phyloP scores from a whole-genome alignment of 2,888 invertebrate species.

The Leptarthrus brevirostris region DNA sequence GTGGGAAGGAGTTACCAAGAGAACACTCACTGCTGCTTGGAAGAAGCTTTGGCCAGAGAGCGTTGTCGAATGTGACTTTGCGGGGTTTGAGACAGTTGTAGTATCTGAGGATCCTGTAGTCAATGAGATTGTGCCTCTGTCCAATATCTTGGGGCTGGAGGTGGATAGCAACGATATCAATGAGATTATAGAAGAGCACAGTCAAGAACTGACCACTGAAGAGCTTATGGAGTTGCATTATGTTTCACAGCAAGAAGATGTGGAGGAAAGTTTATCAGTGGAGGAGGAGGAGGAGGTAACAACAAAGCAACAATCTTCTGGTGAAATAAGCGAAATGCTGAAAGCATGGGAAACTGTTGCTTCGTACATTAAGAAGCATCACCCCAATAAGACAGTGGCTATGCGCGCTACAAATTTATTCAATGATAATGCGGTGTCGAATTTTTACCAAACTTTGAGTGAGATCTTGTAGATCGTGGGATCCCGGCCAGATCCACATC shows the following conservation, averaged over 20 bases:
- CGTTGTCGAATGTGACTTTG: constrained; percentile 22
- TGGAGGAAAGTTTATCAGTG: constrained; percentile 12
- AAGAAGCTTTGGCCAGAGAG: constrained; percentile 51
- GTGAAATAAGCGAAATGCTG: constrained; percentile 51
- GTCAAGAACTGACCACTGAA: constrained; percentile 52
- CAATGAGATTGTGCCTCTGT: constrained; percentile 55
- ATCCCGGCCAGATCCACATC: too few species aligned
- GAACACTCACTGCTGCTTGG: constrained; percentile 16
- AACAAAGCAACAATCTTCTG: constrained; percentile 47
- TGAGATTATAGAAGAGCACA: constrained; percentile 55
- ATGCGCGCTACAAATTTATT: too few species aligned
- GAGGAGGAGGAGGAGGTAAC: constrained; percentile 42
- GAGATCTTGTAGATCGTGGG: too few species aligned
- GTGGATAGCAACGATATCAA: constrained; percentile 55
- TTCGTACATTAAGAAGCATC: constrained; percentile 24
- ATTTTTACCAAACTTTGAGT: too few species aligned
- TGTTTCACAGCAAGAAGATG: constrained; percentile 51
- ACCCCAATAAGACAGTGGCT: constrained; percentile 6
- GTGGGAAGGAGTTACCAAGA: constrained; percentile 10
- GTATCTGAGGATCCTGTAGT: constrained; percentile 44
- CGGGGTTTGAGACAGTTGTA: neutral
- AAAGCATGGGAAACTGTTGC: constrained; percentile 50
- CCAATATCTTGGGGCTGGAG: constrained; percentile 55
- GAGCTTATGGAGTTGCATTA: constrained; percentile 52
- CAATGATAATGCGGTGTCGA: too few species aligned